phyloP scores from a whole-genome alignment of 2,797 vertebrate species.

The Phalanger gymnotis region DNA sequence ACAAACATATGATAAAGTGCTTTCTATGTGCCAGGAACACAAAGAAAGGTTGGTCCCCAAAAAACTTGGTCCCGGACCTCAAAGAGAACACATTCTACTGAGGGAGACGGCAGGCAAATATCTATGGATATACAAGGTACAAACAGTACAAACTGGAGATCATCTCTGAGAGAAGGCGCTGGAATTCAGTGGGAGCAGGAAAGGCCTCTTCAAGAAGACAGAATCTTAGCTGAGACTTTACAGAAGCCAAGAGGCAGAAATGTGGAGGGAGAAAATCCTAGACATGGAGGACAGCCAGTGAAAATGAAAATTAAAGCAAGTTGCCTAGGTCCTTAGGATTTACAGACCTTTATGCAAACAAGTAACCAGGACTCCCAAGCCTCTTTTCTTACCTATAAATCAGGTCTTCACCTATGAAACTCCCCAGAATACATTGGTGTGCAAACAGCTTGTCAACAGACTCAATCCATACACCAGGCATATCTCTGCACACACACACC shows the following conservation, averaged over 20 bases:
- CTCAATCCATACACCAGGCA: not conserved
- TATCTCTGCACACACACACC: not conserved
- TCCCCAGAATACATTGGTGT: not conserved
- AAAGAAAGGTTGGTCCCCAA: too few relatives aligned
- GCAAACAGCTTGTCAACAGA: not conserved
- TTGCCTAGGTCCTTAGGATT: not conserved
- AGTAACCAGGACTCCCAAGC: not conserved
- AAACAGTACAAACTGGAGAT: not conserved
- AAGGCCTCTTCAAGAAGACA: not conserved
- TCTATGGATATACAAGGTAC: not conserved
- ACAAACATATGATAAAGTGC: not conserved
- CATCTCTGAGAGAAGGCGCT: too few relatives aligned
- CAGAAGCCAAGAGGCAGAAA: not conserved
- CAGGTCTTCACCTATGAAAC: not conserved
- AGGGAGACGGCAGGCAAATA: not conserved
- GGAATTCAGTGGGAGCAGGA: not conserved
- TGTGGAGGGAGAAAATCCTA: not conserved
- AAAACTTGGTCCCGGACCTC: not conserved
- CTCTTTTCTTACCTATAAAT: not conserved
- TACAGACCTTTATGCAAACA: not conserved
- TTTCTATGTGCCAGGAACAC: too few relatives aligned
- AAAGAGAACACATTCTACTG: not conserved
- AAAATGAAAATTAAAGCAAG: not conserved
- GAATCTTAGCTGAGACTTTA: not conserved
- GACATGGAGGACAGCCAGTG: not conserved